Evolutionary conservation across 2,797 vertebrate genomes (phyloP), one percentile per base, ranked within the genome.

Genomic region (Champsocephalus gunnari): DNA sequence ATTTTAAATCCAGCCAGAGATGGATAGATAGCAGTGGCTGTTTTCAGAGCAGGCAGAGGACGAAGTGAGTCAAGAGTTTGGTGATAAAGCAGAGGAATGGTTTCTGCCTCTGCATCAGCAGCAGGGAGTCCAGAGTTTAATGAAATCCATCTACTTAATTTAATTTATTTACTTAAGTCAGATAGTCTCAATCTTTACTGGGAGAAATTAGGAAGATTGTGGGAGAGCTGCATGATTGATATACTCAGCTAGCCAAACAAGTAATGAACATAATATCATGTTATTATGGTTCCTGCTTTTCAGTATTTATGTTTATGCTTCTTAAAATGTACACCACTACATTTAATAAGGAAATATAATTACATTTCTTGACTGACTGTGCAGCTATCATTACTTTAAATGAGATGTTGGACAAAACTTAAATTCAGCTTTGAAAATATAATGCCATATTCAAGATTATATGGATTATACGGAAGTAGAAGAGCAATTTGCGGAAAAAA

Each of bases 21-120:
- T 82, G 38, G 77, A 86, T 77, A 61, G 49, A n/a, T 59, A 87
- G 49, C 51, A 56, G 66, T 48, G 60, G 74, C 71, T 82, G 72
- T 62, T 81, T 80, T 80, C 78, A 75, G 56, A 72, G 80, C 57
- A 66, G 68, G 16, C 59, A 28, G 13, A 66, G 78, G 48, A 54
- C 1, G 1, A 54, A 73, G 67, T 67, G 83, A 84, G 65, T 66
- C 73, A 79, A 66, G 64, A 78, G 77, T 77, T 62, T 56, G 77
- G 83, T 73, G 87, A 92, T 91, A 87, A 92, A 86, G 85, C 59
- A 79, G 78, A 86, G 79, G 88, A 79, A 92, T 89, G 81, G 77
- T 79, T 76, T 88, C 79, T 75, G 82, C 57, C 73, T 54, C 58
- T 43, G 12, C 74, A 83, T 86, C 58, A 78, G 77, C 78, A 75